These are phyloP conservation scores for Epinephelus lanceolatus DNA, from an alignment of 2,113 vertebrate genomes.

Conservation along the genomic window DNA sequence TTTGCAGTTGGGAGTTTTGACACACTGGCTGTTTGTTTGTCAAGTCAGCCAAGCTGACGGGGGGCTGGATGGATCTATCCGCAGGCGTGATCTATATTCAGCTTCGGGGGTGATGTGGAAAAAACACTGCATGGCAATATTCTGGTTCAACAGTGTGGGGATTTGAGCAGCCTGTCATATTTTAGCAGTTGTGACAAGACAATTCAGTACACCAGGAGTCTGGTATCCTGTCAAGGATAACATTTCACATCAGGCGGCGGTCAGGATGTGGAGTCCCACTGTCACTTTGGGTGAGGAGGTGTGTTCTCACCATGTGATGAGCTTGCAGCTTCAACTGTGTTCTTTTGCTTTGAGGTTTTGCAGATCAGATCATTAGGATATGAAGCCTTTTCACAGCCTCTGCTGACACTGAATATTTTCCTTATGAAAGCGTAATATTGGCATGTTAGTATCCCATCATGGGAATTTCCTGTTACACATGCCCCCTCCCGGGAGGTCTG, in stretches of 20 bases:
- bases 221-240: slow-evolving; percentile 46
- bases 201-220: slow-evolving; percentile 33
- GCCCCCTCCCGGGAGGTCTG: slow-evolving; percentile 30
- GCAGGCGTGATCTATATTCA: slow-evolving; percentile 57
- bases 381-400: slow-evolving; percentile 25
- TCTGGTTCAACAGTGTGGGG: slow-evolving; percentile 22
- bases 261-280: slow-evolving; percentile 10
- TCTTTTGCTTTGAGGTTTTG: slow-evolving; percentile 19
- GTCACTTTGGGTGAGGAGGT: slow-evolving; percentile 1
- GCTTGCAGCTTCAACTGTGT: background rate
- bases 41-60: slow-evolving; percentile 78
- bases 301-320: slow-evolving; percentile 28
- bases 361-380: slow-evolving; percentile 44
- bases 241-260: slow-evolving; percentile 17
- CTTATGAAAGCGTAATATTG: slow-evolving; percentile 46
- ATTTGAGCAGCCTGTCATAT: slow-evolving; percentile 40
- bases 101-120: slow-evolving; percentile 50
- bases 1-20: slow-evolving; percentile 81
- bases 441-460: slow-evolving; percentile 37
- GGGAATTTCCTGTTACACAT: slow-evolving; percentile 49
- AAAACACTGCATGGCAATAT: slow-evolving; percentile 24
- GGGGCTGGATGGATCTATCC: slow-evolving; percentile 66
- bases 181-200: slow-evolving; percentile 40
- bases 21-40: slow-evolving; percentile 85
- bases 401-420: slow-evolving; percentile 56